Evolutionary conservation across 2,888 invertebrate genomes (phyloP).

Genomic region (Doris montereyensis): DNA sequence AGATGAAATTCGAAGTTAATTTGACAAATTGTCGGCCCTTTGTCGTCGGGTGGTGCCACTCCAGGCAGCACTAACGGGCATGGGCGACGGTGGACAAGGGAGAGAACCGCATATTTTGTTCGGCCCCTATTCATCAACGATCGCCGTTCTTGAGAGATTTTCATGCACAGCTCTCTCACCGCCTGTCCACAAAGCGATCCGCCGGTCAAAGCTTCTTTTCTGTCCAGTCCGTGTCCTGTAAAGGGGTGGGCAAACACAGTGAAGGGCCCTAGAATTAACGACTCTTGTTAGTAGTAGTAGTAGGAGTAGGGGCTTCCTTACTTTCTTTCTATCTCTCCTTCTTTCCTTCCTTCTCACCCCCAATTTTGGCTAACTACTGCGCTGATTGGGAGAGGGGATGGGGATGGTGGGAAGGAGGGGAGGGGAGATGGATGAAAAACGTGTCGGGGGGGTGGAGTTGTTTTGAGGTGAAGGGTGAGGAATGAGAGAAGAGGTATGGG

Average conservation of each 20-base stretch:
- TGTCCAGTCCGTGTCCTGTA: neutral
- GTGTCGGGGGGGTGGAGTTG: too few relatives aligned
- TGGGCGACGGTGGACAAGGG: neutral
- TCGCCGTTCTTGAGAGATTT: too few relatives aligned
- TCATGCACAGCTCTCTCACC: neutral
- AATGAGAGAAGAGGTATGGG: too few relatives aligned
- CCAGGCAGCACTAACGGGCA: neutral
- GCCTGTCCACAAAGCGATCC: slow-evolving; percentile 16
- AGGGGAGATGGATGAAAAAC: too few relatives aligned
- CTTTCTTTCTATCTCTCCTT: too few relatives aligned
- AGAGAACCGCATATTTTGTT: too few relatives aligned
- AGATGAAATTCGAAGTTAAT: slow-evolving; percentile 40
- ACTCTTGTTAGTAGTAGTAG: too few relatives aligned
- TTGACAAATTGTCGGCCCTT: slow-evolving; percentile 39
- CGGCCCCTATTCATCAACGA: too few relatives aligned
- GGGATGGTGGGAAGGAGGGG: neutral
- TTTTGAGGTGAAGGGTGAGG: too few relatives aligned
- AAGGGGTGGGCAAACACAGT: slow-evolving; percentile 19
- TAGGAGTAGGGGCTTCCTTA: too few relatives aligned
- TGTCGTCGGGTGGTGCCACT: neutral
- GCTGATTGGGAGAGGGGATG: neutral
- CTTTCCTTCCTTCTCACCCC: too few relatives aligned
- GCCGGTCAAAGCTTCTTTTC: slow-evolving; percentile 7
- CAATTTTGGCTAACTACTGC: too few relatives aligned
- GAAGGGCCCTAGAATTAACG: slow-evolving; percentile 29